Percentiles rank a stretch among this genome's conserved stretches.
phyloP scores from a whole-genome alignment of 2,888 invertebrate species.

The Hypselothyrea guttata region DNA sequence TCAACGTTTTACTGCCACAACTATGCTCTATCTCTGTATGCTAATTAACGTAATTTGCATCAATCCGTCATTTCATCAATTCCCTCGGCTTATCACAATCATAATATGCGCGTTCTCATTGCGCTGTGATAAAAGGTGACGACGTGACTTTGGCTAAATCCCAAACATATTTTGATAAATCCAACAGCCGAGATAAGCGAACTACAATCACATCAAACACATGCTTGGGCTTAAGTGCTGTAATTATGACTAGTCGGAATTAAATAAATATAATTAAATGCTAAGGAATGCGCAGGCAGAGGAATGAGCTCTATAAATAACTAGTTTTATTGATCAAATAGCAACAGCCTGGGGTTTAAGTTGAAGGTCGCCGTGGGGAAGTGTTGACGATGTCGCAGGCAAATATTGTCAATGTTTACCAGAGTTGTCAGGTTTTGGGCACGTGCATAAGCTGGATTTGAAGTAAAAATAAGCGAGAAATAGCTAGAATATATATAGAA shows the following conservation, averaged over 20 bases:
- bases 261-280: not conserved
- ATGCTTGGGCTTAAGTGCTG: too few species aligned
- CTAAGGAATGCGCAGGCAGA: too few species aligned
- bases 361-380: conserved; percentile 35
- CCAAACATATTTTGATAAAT: conserved; percentile 7
- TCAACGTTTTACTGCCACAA: not conserved
- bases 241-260: too few species aligned
- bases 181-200: too few species aligned
- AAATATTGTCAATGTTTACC: conserved; percentile 13
- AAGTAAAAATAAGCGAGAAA: too few species aligned
- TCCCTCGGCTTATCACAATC: not conserved
- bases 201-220: too few species aligned
- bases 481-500: too few species aligned
- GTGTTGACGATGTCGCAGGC: conserved; percentile 39
- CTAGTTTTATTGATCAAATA: conserved; percentile 69
- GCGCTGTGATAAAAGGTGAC: conserved; percentile 4
- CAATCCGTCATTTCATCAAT: conserved; percentile 1
- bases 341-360: conserved; percentile 49
- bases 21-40: not conserved
- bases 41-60: not conserved
- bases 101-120: not conserved
- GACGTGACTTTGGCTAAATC: conserved; percentile 37
- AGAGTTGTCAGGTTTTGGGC: too few species aligned
- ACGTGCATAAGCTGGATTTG: too few species aligned
- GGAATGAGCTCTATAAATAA: conserved; percentile 57